phyloP scores from a whole-genome alignment of 2,888 invertebrate species.

The Toxonevra muliebris region DNA sequence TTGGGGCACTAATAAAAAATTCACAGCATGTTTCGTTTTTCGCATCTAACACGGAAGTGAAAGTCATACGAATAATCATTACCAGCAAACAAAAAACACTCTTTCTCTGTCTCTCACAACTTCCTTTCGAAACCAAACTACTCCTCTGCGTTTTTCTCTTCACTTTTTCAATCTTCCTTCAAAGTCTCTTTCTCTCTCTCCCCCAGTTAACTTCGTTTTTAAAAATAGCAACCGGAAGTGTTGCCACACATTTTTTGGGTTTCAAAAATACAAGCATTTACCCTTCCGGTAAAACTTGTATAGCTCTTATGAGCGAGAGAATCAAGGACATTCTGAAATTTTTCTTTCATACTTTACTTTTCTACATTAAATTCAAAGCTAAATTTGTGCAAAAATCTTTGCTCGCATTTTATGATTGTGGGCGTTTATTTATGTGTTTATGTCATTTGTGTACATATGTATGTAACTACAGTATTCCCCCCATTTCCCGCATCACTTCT shows the following conservation, averaged over 20 bases:
- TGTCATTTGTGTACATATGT: no score
- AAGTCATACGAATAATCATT: no score
- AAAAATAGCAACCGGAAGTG: neutral
- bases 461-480: no score
- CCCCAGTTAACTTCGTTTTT: no score
- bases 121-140: neutral
- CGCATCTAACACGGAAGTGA: no score
- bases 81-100: neutral
- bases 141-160: no score
- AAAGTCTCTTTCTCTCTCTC: no score
- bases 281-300: neutral
- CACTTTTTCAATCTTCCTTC: no score
- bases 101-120: neutral
- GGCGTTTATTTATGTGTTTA: constrained; percentile 10
- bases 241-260: neutral
- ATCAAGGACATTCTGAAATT: no score
- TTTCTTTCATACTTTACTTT: neutral
- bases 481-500: no score
- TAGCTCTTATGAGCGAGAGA: neutral
- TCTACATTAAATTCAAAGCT: constrained; percentile 1
- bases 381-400: constrained; percentile 23
- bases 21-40: no score
- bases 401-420: constrained; percentile 18
- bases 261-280: neutral
- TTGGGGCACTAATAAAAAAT: no score